Evolutionary conservation across 2,113 vertebrate species (phyloP), one percentile per base, ranked within the genome.

Genomic region (Vombatus ursinus): DNA sequence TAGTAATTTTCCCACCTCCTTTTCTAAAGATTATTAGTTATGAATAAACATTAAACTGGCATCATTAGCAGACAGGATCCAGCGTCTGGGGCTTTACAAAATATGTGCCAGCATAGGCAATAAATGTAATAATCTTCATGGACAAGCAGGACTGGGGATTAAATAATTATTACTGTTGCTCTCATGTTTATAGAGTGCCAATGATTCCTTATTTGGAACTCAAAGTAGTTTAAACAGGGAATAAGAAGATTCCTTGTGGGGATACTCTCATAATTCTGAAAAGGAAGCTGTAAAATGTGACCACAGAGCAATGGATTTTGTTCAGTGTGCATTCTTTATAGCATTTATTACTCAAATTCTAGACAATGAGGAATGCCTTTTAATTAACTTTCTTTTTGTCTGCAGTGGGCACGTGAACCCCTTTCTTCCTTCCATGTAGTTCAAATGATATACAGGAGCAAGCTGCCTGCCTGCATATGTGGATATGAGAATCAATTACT

Each of bases 311-410:
- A 8, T 97, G 52, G 52, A 89, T 94, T 94, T 92, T 92, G 90
- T 96, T 96, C 89, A 90, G 28, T 52, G 50, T 68, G 48, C 50
- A 28, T 93, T 94, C 50, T 23, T 3, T 31, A 92, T 52, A 89
- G 37, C 92, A 97, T 97, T 97, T 97, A 89, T 97, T 98, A 96
- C 94, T 54, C 57, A 94, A 94, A 96, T 93, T 95, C 23, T 51
- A 57, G 96, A 96, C 95, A 95, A 96, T 97, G 96, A 97, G 97
- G 91, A 53, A 98, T 97, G 96, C 47, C 3, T 97, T 98, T 98
- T 98, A 97, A 97, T 98, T 97, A 98, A 97, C 92, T 96, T 97
- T 94, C 92, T 94, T 26, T 94, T 49, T 84, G 68, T 98, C 96
- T 97, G 95, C 53, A 47, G 52, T 94, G 96, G 95, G 93, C 95